Evolutionary conservation across 2,888 invertebrate species (phyloP).

Genomic region (Siphlonurus alternatus): DNA sequence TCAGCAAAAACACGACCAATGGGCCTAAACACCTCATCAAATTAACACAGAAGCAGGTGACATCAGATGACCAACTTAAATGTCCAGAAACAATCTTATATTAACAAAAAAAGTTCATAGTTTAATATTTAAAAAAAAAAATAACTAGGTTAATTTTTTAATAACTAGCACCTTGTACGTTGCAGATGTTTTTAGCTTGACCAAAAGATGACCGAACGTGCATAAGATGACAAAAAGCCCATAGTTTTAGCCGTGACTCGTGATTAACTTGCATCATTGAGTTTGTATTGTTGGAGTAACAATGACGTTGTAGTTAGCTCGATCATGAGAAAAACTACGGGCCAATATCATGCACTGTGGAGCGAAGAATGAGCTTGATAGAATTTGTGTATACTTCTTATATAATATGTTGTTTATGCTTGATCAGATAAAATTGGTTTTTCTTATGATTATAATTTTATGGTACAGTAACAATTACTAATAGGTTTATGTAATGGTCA

Average conservation of each 20-base stretch:
- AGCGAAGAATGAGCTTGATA: too few species aligned
- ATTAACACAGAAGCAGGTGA: neutral
- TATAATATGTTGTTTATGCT: too few species aligned
- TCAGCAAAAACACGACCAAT: neutral
- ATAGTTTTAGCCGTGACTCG: neutral
- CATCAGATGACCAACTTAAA: neutral
- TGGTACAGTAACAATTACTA: too few species aligned
- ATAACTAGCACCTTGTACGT: neutral
- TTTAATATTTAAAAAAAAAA: too few species aligned
- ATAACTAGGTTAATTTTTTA: neutral
- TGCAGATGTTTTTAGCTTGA: neutral
- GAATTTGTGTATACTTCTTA: too few species aligned
- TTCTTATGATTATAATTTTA: too few species aligned
- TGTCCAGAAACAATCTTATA: neutral
- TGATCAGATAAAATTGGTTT: too few species aligned
- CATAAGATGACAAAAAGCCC: neutral
- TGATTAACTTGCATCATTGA: neutral
- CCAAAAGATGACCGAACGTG: neutral
- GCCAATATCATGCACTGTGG: neutral
- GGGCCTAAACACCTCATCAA: neutral
- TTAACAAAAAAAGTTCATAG: neutral
- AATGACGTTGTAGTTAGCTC: neutral
- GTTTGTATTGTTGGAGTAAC: neutral
- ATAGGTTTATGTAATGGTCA: too few species aligned
- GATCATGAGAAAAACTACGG: neutral